Evolutionary conservation across 1,140 invertebrate species (phyloP), one percentile per base, ranked within the genome.

Genomic region (Scaptomyza hsui): DNA sequence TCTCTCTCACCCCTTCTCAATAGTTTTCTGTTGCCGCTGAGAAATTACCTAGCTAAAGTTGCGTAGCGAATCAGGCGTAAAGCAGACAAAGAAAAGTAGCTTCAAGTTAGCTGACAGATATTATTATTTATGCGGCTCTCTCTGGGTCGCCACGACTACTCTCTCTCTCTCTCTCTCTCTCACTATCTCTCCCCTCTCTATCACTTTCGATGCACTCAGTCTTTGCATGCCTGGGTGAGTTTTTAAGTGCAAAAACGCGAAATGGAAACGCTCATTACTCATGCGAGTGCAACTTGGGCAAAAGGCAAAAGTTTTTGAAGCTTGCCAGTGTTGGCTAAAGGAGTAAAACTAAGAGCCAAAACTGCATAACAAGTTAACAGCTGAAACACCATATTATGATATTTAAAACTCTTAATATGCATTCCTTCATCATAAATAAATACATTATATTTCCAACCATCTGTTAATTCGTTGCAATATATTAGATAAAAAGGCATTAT

Each of bases 21-120:
- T 24, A 10, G 35, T 24, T 12, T 29, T 9, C 26, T 9, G 26
- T 29, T 29, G 19, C 12, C 15, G 42, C 68, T 57, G 55, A 49
- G 35, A 82, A 77, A 73, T 74, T 81, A 78, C 74, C 78, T 78
- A 75, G 65, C 70, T 63, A 75, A 83, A 75, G 76, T 77, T 86
- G 69, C 81, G 73, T 71, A 80, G 75, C 81, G 69, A 86, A 85
- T 85, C 81, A 74, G 68, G 57, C 73, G 70, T 76, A 80, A 76
- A 74, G 72, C 62, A 59, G 67, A 85, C 80, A 83, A 65, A 61
- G 63, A 75, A 57, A 78, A 78, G 59, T 72, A 60, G 55, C 62
- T 74, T 24, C 62, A 51, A 60, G 19, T 65, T 68, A 6, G 18
- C 69, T 85, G 77, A 73, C 76, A 80, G 80, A 80, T 80, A 80